phyloP scores from a whole-genome alignment of 2,113 vertebrate genomes.

The Centrocercus urophasianus region DNA sequence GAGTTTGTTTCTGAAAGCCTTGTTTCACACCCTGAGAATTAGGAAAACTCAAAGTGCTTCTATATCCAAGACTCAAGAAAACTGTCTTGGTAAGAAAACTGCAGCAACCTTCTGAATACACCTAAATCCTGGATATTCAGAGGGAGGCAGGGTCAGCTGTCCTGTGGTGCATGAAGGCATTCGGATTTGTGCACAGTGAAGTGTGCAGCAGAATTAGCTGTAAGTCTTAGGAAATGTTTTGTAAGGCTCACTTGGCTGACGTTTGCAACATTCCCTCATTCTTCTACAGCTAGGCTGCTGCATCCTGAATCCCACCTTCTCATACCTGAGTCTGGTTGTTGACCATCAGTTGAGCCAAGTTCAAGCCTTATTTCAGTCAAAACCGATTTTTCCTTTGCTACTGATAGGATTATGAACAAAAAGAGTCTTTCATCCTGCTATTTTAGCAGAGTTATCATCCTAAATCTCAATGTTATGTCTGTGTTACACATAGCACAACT shows the following conservation, averaged over 20 bases:
- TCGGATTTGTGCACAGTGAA: neutral
- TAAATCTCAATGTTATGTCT: neutral
- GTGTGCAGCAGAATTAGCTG: neutral
- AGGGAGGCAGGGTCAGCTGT: neutral
- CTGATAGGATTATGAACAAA: neutral
- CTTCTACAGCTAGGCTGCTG: neutral
- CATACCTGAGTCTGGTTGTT: neutral
- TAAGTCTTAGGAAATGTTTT: neutral
- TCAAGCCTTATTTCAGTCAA: neutral
- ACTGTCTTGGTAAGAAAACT: neutral
- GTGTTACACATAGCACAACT: neutral
- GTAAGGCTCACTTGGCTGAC: neutral
- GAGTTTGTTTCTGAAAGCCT: conserved; percentile 26
- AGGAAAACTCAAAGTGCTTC: neutral
- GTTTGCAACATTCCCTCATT: neutral
- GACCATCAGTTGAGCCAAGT: neutral
- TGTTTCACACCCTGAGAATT: neutral
- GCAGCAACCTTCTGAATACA: neutral
- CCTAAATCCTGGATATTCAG: neutral
- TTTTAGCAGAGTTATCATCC: neutral
- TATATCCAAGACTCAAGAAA: neutral
- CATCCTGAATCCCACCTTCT: neutral
- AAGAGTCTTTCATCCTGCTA: neutral
- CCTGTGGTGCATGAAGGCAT: neutral
- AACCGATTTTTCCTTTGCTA: neutral